Evolutionary conservation across 2,797 vertebrate genomes (phyloP), one percentile per base, ranked within the genome.

Genomic region (Acrossocheilus fasciatus): DNA sequence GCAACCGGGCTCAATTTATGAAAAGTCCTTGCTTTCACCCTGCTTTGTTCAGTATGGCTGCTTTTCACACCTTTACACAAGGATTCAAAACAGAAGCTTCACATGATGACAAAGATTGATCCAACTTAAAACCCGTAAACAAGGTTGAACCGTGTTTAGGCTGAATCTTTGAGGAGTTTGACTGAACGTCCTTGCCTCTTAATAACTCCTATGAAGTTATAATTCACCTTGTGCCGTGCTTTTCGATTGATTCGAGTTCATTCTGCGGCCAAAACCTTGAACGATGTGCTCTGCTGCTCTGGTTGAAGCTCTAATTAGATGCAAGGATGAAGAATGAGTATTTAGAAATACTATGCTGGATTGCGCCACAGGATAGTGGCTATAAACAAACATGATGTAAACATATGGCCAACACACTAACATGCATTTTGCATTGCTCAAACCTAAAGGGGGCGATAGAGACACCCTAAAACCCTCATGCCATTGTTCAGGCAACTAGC

Each of bases 1-100:
- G 90, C 89, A 93, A 92, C 92, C 70, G 68, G 70, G 62, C 84
- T 86, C 81, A 83, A 84, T 88, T 89, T 86, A 83, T 87, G 84
- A 89, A 86, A 86, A 86, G 77, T 85, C 84, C 80, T 89, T 88
- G 85, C 87, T 86, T 87, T 88, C 79, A 69, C 54, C 45, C 41
- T 87, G 79, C 57, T 72, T 76, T 89, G 78, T 84, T 88, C 77
- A 70, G 59, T 62, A 12, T 81, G 68, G 66, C 57, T 87, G 64
- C 84, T 88, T 68, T 86, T 76, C 70, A 76, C 88, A 88, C 82
- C 50, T 84, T 52, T 83, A 74, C 64, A 66, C 17, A 34, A 86
- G 43, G 50, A 75, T 79, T 77, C 68, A 75, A 74, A 77, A 86
- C 75, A 82, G 45, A 88, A 41, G 39, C 57, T 70, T 45, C 47